Evolutionary conservation across 2,888 invertebrate species (phyloP).

Genomic region (Drosophila borborema): DNA sequence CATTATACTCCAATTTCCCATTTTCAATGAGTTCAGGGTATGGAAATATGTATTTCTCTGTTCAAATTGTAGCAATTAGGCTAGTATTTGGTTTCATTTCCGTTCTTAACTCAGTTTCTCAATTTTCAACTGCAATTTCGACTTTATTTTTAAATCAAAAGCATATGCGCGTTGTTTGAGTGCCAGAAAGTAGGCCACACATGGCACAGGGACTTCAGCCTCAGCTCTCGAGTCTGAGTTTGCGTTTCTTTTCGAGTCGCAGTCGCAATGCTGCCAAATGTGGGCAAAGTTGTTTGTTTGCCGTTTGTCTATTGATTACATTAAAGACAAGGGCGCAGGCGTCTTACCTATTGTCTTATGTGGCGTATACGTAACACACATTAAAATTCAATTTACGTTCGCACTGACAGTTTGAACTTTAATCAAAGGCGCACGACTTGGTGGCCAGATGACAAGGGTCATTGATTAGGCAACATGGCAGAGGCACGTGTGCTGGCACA

Average conservation of each 20-base stretch:
- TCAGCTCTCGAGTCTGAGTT: not conserved
- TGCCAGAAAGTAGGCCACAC: constrained; percentile 54
- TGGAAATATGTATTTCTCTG: too few species aligned
- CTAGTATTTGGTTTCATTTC: not conserved
- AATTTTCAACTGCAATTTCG: too few species aligned
- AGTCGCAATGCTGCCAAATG: constrained; percentile 28
- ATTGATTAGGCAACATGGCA: constrained; percentile 64
- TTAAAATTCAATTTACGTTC: constrained; percentile 73
- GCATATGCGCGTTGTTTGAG: constrained; percentile 32
- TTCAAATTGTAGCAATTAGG: not conserved
- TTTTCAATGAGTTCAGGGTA: too few species aligned
- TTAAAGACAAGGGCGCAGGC: constrained; percentile 40
- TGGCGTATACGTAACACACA: constrained; percentile 28
- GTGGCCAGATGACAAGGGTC: constrained; percentile 58
- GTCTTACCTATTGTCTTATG: constrained; percentile 24
- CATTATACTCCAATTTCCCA: too few species aligned
- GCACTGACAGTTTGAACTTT: constrained; percentile 67
- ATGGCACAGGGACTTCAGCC: constrained; percentile 21
- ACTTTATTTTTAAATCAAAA: not conserved
- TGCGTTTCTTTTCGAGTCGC: not conserved
- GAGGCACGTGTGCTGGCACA: constrained; percentile 54
- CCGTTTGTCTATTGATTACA: constrained; percentile 62
- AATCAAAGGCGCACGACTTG: constrained; percentile 60
- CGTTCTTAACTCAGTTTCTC: too few species aligned
- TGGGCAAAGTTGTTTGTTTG: constrained; percentile 59